Percentiles rank a stretch among this genome's conserved stretches.
Conservation (phyloP, 1,140 invertebrate species). For the Dendrolimus kikuchii region DNA sequence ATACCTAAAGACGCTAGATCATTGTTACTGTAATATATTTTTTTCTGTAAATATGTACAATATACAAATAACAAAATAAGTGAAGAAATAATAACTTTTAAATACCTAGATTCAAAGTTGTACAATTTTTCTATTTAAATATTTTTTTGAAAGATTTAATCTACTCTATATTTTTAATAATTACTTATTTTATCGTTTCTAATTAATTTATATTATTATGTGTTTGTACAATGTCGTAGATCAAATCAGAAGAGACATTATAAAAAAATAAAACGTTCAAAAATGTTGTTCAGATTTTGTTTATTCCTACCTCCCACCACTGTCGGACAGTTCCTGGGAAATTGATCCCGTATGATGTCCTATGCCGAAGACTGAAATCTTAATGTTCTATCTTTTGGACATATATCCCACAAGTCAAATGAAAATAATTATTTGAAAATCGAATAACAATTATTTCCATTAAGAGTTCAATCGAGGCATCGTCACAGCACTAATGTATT, state of each 20-base stretch:
- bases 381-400: conserved; percentile 8
- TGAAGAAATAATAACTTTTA: conserved; percentile 45
- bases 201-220: conserved; percentile 67
- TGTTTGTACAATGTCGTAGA: conserved; percentile 68
- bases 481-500: conserved; percentile 31
- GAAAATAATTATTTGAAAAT: conserved; percentile 1
- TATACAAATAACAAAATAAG: conserved; percentile 58
- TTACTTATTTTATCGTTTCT: conserved; percentile 69
- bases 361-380: conserved; percentile 34
- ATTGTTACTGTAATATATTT: conserved; percentile 70
- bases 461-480: conserved; percentile 37
- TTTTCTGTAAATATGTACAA: conserved; percentile 70
- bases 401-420: not conserved
- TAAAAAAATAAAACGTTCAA: conserved; percentile 66
- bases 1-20: conserved; percentile 69
- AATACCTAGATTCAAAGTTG: conserved; percentile 69
- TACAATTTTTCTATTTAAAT: conserved; percentile 69
- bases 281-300: conserved; percentile 54
- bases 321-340: conserved; percentile 40
- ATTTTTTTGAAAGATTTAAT: conserved; percentile 71
- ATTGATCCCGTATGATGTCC: conserved; percentile 34
- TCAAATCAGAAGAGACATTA: conserved; percentile 61
- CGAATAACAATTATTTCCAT: not conserved
- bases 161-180: conserved; percentile 68
- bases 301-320: conserved; percentile 40